Evolutionary conservation across 2,113 vertebrate genomes (phyloP), one percentile per base, ranked within the genome.

Genomic region (Conger conger): DNA sequence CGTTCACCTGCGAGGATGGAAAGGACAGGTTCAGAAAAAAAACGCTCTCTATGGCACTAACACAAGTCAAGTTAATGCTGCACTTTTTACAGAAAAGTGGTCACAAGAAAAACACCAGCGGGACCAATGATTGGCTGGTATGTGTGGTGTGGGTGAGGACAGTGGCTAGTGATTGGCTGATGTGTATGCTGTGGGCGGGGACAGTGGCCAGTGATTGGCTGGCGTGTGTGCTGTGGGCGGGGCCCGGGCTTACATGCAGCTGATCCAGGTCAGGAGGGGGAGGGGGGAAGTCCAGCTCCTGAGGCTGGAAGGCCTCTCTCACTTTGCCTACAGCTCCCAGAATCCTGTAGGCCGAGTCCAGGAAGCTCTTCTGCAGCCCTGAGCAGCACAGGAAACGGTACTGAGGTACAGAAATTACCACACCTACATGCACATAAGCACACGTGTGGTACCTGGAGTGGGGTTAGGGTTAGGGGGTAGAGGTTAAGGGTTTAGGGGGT

Each of bases 241-340:
- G 33, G 38, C 33, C 15, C 33, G 42, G 81, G 91, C 96, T 95
- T 92, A 99, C 97, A 76, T 96, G 97, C 79, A 99, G 96, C 84
- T 98, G 97, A 87, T 99, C 98, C 15, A 99, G 96, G 87, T 99
- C 98, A 86, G 98, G 98, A 76, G 98, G 98, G 88, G 97, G 97
- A 85, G 98, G 98, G 0, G 98, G 98, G 86, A 99, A 99, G 87
- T 99, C 98, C 1, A 95, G 97, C 84, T 99, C 98, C 90, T 97
- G 98, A 89, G 98, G 98, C 86, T 99, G 97, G 92, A 99, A 99
- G 80, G 98, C 97, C 94, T 99, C 98, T 94, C 98, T 95, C 57
- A 99, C 98, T 93, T 98, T 99, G 89, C 97, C 98, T 33, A 99
- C 98, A 63, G 98, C 97, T 91, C 95, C 96, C 89, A 99, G 91